A percentile compares a stretch with the other conserved stretches of the same genome.
Conservation (phyloP, 2,888 invertebrate genomes). For the Diaphora mendica region DNA sequence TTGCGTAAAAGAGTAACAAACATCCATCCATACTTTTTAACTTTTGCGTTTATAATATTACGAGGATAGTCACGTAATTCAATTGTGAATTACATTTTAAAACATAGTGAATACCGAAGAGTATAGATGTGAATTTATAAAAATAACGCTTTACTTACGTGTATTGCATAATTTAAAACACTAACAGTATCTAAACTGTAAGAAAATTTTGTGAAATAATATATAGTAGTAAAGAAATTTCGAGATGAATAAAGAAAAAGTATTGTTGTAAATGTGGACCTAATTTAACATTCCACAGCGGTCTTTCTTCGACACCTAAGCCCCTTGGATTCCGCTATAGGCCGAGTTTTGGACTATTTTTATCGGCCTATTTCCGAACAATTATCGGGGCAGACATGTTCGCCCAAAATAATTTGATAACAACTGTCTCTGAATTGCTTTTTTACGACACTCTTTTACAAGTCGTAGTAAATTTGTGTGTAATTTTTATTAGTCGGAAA, state of each 20-base stretch:
- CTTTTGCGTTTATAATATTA: too few species aligned
- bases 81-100: neutral
- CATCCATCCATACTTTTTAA: too few species aligned
- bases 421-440: conserved; percentile 18
- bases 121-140: too few species aligned
- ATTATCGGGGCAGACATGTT: conserved; percentile 25
- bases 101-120: neutral
- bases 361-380: conserved; percentile 25
- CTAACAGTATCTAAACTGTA: neutral
- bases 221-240: neutral
- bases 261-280: neutral
- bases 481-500: conserved; percentile 18
- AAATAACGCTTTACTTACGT: neutral
- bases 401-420: conserved; percentile 19
- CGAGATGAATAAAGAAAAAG: neutral
- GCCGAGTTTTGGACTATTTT: conserved; percentile 24
- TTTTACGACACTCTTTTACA: conserved; percentile 4
- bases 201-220: too few species aligned
- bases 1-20: too few species aligned
- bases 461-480: conserved; percentile 9
- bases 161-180: neutral
- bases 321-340: conserved; percentile 17
- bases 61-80: neutral
- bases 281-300: neutral
- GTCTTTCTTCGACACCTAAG: conserved; percentile 3